Evolutionary conservation across 2,888 invertebrate genomes (phyloP).

Genomic region (Dryocosmus kuriphilus): DNA sequence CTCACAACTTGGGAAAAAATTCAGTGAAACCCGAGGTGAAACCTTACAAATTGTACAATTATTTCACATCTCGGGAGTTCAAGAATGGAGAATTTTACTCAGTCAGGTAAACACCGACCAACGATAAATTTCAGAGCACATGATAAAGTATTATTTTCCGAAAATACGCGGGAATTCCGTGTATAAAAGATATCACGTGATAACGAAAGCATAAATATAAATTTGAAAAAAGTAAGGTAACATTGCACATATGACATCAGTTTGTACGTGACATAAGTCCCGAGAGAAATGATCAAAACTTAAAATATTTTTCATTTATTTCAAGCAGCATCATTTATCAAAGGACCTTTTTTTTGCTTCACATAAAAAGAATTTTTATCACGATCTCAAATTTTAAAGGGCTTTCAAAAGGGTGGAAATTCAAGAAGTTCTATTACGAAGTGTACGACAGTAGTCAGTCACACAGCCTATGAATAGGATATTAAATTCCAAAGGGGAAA

Average conservation of each 20-base stretch:
- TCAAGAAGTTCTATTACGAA: not conserved
- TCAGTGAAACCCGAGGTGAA: not conserved
- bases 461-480: not conserved
- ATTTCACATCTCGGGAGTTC: not conserved
- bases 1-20: not conserved
- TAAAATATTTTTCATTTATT: not conserved
- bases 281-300: not conserved
- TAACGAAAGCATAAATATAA: not conserved
- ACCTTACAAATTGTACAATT: not conserved
- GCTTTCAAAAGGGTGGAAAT: not conserved
- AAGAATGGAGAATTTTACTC: not conserved
- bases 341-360: not conserved
- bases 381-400: not conserved
- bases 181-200: not conserved
- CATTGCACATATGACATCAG: not conserved
- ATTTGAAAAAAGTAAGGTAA: not conserved
- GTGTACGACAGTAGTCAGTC: not conserved
- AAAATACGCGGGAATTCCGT: not conserved
- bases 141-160: constrained; percentile 11
- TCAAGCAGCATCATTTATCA: not conserved
- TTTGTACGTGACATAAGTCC: not conserved
- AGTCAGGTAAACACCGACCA: constrained; percentile 9
- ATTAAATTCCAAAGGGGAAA: constrained; percentile 26
- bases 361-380: too few relatives aligned
- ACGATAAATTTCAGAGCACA: constrained; percentile 12